These are phyloP conservation scores for Phrynocephalus guinanensis DNA, from an alignment of 2,797 vertebrate genomes.

Conservation along the genomic window DNA sequence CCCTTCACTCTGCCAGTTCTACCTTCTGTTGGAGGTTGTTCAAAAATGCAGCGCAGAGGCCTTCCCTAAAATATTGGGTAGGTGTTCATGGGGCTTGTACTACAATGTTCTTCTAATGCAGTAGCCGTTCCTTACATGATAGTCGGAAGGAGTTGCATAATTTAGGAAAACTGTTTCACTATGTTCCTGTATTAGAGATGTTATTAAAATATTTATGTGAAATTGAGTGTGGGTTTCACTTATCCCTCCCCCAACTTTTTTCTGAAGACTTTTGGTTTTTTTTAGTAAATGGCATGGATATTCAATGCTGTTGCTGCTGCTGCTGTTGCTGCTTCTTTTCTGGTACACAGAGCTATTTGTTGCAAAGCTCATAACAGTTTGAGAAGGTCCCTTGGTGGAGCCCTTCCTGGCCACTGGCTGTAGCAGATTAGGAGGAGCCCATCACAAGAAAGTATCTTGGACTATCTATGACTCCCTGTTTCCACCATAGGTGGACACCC, in stretches of 20 bases:
- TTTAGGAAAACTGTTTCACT: conserved; percentile 71
- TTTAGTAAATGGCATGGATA: not conserved
- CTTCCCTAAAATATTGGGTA: conserved; percentile 41
- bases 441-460: not conserved
- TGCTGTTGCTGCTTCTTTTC: not conserved
- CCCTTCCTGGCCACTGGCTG: not conserved
- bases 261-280: not conserved
- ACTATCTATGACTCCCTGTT: not conserved
- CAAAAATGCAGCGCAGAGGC: conserved; percentile 26
- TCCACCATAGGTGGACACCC: too few relatives aligned
- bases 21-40: conserved; percentile 36
- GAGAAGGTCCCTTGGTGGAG: not conserved
- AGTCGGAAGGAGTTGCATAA: conserved; percentile 58
- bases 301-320: too few relatives aligned
- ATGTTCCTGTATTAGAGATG: conserved; percentile 74
- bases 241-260: fast-evolving
- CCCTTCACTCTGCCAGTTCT: conserved; percentile 35
- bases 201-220: conserved; percentile 78
- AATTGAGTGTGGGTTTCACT: conserved; percentile 54
- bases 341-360: not conserved
- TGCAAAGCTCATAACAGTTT: not conserved
- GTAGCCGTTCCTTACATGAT: conserved; percentile 52
- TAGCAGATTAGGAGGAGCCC: not conserved
- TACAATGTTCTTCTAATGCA: conserved; percentile 60
- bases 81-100: conserved; percentile 38